Evolutionary conservation across 2,797 vertebrate genomes (phyloP), one percentile per base, ranked within the genome.

Genomic region (Neomorphus geoffroyi): DNA sequence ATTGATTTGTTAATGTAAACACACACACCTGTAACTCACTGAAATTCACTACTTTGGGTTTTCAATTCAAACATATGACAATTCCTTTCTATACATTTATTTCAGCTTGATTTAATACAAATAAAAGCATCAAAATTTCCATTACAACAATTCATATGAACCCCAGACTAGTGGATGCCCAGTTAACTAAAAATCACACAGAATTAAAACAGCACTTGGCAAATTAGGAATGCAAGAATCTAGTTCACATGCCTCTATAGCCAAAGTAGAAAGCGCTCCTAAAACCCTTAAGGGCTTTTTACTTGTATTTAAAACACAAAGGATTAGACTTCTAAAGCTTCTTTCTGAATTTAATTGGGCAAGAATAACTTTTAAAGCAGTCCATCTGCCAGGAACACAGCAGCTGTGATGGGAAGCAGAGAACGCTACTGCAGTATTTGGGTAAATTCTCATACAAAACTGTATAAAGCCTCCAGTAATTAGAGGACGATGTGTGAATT

Each of bases 321-420:
- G 70, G 80, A 92, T 86, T 84, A 87, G 60, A 79, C 89, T 95
- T 92, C 89, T 73, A 93, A 93, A 91, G 83, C 73, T 86, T 66
- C 92, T 73, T 82, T 84, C 0, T 19, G 48, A 93, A 93, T 81
- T 88, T 93, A 90, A 92, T 92, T 95, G 90, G 80, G 30, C 50
- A 96, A 96, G 72, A 75, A 13, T 74, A 92, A 87, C 85, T 91
- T 94, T 56, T 70, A 62, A 94, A 86, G 85, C 26, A 92, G 80
- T 41, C 89, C 70, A 84, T 89, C 91, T 79, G 94, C 93, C 93
- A 79, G 66, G 39, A 96, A 94, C 91, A 80, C 24, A 95, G 81
- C 89, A 94, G 94, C 90, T 90, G 85, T 80, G 92, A 83, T 73
- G 56, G 62, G 50, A 92, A 71, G 50, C 45, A 8, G 46, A 87